A percentile compares a stretch with the other conserved stretches of the same genome.
phyloP scores from a whole-genome alignment of 2,113 vertebrate genomes.

The Morone saxatilis region DNA sequence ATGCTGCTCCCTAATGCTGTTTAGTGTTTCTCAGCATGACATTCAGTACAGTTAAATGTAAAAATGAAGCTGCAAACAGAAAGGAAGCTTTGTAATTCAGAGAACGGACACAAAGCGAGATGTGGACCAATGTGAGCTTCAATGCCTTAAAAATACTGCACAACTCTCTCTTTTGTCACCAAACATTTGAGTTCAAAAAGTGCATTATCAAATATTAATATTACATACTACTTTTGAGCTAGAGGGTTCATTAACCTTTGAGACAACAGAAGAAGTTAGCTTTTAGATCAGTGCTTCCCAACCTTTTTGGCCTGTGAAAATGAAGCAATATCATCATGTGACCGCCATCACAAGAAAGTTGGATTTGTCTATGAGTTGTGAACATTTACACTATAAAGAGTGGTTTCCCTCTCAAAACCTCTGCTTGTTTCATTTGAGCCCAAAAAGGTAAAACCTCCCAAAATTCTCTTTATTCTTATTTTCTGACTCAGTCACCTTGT shows the following conservation, averaged over 20 bases:
- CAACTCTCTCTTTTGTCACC: no score
- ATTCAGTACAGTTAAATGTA: background rate
- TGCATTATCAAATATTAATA: background rate
- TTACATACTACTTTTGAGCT: background rate
- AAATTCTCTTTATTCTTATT: no score
- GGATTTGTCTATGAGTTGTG: background rate
- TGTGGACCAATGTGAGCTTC: background rate
- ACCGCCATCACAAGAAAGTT: background rate
- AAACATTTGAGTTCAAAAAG: background rate
- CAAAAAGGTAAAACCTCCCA: background rate
- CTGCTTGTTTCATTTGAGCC: background rate
- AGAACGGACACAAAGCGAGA: no score
- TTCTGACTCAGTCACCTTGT: background rate
- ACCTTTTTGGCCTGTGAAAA: background rate
- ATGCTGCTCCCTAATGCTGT: background rate
- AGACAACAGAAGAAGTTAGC: background rate
- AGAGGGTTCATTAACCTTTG: background rate
- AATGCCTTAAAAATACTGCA: background rate
- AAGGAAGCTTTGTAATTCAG: background rate
- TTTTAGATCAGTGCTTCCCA: background rate
- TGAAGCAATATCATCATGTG: background rate
- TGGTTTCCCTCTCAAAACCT: background rate
- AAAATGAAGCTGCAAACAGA: no score
- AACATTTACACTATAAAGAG: no score
- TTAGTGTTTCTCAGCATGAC: background rate